phyloP scores from a whole-genome alignment of 53 echinoderm and acorn worm genomes.

The Holothuria leucospilota region DNA sequence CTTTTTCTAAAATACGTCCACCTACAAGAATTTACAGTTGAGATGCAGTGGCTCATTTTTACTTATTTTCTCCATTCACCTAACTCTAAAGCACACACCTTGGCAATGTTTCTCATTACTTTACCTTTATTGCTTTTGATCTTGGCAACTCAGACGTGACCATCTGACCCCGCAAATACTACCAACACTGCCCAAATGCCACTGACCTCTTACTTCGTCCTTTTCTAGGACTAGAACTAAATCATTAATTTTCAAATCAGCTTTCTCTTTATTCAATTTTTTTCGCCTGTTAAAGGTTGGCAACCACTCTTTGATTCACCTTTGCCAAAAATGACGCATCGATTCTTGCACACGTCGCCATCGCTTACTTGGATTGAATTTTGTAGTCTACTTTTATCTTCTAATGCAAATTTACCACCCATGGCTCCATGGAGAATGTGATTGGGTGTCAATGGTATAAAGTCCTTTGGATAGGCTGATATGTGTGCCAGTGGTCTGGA shows the following conservation, averaged over 20 bases:
- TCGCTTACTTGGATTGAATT: background rate
- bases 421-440: slow-evolving; percentile 11
- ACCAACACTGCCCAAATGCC: background rate
- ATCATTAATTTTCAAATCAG: slow-evolving; percentile 9
- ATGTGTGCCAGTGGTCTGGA: slow-evolving; percentile 10
- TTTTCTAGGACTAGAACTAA: background rate
- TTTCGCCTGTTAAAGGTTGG: too few species aligned
- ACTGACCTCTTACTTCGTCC: slow-evolving; percentile 19
- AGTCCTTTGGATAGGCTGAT: background rate
- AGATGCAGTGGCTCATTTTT: too few species aligned
- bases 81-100: slow-evolving; percentile 18
- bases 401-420: background rate
- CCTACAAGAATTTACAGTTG: too few species aligned
- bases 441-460: background rate
- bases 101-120: slow-evolving; percentile 24
- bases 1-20: too few species aligned
- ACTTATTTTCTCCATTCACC: background rate
- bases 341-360: too few species aligned
- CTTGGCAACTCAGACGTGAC: slow-evolving; percentile 22
- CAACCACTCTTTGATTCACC: background rate
- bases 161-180: background rate
- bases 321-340: background rate
- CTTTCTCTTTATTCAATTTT: background rate
- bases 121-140: background rate
- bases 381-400: background rate